phyloP scores from a whole-genome alignment of 2,113 vertebrate species.

The Pipra filicauda region DNA sequence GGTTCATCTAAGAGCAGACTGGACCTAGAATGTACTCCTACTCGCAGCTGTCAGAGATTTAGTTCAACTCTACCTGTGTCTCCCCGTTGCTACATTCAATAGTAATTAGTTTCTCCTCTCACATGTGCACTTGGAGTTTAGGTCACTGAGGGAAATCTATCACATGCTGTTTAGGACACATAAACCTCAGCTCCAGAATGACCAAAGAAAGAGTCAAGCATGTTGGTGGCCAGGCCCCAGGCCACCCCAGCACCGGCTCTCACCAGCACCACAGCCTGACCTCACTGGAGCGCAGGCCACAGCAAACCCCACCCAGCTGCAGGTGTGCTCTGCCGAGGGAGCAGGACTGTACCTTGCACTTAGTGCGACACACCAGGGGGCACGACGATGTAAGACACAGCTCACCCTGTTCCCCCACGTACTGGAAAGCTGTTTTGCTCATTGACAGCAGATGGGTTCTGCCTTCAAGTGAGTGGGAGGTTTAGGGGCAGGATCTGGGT shows the following conservation, averaged over 20 bases:
- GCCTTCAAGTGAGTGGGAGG: neutral
- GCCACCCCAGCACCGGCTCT: fast-evolving
- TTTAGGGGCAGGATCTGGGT: neutral
- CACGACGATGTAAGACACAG: neutral
- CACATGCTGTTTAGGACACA: neutral
- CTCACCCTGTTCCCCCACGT: neutral
- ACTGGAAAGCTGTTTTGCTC: neutral
- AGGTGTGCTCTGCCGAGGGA: neutral
- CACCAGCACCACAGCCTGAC: neutral
- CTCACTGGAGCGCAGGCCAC: neutral
- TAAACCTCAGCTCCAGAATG: neutral
- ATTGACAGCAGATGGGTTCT: neutral
- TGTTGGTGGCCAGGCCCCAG: neutral
- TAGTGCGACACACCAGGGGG: neutral
- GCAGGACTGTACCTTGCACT: neutral
- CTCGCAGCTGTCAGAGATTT: neutral
- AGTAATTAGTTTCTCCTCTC: neutral
- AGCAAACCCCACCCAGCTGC: neutral
- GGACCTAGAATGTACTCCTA: neutral
- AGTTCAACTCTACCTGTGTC: neutral
- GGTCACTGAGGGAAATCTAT: neutral
- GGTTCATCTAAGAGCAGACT: neutral
- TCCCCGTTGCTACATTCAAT: neutral
- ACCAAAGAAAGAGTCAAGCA: neutral
- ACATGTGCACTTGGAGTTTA: neutral